phyloP scores from a whole-genome alignment of 2,888 invertebrate species.

The Neocrepidodera transversa region DNA sequence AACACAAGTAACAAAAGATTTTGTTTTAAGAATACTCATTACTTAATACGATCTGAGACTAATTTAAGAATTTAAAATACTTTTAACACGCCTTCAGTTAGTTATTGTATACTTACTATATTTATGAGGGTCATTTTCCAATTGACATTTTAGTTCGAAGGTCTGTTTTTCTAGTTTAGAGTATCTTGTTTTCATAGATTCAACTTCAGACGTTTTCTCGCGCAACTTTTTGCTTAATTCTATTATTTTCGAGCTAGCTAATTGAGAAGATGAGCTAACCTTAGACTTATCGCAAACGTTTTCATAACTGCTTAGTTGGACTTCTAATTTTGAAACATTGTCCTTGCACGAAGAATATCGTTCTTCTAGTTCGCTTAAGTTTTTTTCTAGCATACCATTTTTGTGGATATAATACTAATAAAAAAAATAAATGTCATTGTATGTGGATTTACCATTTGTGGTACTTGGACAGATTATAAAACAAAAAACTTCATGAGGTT shows the following conservation, averaged over 20 bases:
- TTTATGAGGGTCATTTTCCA: constrained; percentile 22
- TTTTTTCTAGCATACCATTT: constrained; percentile 65
- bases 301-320: constrained; percentile 60
- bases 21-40: too few species aligned
- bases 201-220: constrained; percentile 69
- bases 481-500: too few species aligned
- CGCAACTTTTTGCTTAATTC: constrained; percentile 72
- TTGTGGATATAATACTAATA: constrained; percentile 65
- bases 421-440: constrained; percentile 4
- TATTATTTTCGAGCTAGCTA: constrained; percentile 70
- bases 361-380: constrained; percentile 58
- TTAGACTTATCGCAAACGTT: constrained; percentile 61
- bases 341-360: constrained; percentile 29
- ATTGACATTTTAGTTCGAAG: constrained; percentile 55
- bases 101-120: too few species aligned
- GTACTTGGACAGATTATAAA: too few species aligned
- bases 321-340: constrained; percentile 50
- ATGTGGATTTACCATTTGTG: too few species aligned
- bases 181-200: constrained; percentile 67
- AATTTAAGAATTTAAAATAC: too few species aligned
- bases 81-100: too few species aligned
- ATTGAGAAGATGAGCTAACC: constrained; percentile 63
- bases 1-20: too few species aligned
- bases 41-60: too few species aligned
- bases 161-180: constrained; percentile 64